phyloP scores from a whole-genome alignment of 2,797 vertebrate species.

The Eptatretus atami region DNA sequence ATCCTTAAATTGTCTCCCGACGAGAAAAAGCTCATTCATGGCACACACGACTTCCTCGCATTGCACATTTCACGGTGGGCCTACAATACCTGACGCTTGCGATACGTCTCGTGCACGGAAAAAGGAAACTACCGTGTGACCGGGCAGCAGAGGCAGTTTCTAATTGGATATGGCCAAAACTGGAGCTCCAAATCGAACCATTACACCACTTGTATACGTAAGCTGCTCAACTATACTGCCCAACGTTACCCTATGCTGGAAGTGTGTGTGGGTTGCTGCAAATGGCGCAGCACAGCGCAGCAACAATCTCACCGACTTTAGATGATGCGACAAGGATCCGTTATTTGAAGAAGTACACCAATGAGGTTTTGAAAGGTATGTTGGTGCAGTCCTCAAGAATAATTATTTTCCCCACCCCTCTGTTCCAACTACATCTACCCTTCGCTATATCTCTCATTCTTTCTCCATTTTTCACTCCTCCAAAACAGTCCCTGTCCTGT shows the following conservation, averaged over 20 bases:
- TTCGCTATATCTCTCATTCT: too few species aligned
- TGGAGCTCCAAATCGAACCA: too few species aligned
- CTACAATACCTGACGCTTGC: background rate
- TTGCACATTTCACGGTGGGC: background rate
- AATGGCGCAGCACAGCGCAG: constrained; percentile 1
- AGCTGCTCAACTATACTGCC: background rate
- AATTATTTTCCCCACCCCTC: too few species aligned
- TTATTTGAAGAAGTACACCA: constrained; percentile 2
- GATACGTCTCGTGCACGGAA: too few species aligned
- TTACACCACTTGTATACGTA: background rate
- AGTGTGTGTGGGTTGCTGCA: background rate
- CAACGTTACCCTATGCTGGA: background rate
- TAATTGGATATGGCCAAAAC: background rate
- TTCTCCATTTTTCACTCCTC: too few species aligned
- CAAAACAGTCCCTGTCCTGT: too few species aligned
- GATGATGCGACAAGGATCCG: background rate
- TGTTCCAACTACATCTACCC: too few species aligned
- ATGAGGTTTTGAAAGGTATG: constrained; percentile 3
- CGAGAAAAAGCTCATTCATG: background rate
- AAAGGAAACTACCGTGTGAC: background rate
- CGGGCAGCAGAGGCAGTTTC: background rate
- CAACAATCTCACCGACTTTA: background rate
- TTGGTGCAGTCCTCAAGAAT: background rate
- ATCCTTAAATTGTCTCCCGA: background rate
- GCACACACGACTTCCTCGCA: constrained; percentile 4